phyloP scores from a whole-genome alignment of 1,140 invertebrate species.

The Drosophila guanche region DNA sequence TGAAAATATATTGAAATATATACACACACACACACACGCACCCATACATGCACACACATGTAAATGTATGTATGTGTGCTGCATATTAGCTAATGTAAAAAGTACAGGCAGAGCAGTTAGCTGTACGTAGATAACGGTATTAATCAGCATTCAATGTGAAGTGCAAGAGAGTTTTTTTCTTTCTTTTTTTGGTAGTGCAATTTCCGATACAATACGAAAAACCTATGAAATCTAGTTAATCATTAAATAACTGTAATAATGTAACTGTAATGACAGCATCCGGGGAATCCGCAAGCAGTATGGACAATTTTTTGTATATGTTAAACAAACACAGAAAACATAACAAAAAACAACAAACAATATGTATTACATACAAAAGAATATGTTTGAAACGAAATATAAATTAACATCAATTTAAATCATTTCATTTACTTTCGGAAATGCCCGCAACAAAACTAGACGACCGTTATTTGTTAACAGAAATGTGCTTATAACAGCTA shows the following conservation, averaged over 20 bases:
- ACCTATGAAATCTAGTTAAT: conserved; percentile 63
- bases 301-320: conserved; percentile 69
- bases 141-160: conserved; percentile 59
- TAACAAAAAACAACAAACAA: conserved; percentile 35
- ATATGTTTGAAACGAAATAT: conserved; percentile 57
- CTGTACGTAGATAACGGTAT: conserved; percentile 47
- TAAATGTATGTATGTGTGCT: background rate
- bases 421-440: no score
- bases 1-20: conserved; percentile 8
- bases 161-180: conserved; percentile 24
- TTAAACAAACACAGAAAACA: conserved; percentile 31
- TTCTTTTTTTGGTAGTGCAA: conserved; percentile 69
- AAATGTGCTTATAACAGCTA: no score
- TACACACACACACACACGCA: conserved; percentile 24
- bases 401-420: conserved; percentile 32
- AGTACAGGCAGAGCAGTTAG: no score
- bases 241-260: conserved; percentile 27
- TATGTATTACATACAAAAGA: conserved; percentile 67
- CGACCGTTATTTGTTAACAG: no score
- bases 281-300: conserved; percentile 13
- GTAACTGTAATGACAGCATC: background rate
- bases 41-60: conserved; percentile 20
- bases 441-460: no score
- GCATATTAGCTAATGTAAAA: no score
- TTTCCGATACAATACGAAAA: conserved; percentile 54